phyloP scores from a whole-genome alignment of 1,140 invertebrate species.

The Paramacrobiotus metropolitanus region DNA sequence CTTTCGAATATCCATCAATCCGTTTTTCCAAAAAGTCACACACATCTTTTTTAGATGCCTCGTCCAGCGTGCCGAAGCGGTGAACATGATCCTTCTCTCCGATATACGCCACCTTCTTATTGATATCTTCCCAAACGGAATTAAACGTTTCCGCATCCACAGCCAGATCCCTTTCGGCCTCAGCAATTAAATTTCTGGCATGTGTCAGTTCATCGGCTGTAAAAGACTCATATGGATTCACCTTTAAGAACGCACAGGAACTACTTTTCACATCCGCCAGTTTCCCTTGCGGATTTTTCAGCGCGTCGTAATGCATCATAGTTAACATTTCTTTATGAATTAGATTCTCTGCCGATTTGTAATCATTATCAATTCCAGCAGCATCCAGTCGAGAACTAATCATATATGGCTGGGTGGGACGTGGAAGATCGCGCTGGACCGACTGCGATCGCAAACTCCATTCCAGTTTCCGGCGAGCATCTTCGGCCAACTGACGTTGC shows the following conservation, averaged over 20 bases:
- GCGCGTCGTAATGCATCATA: constrained; percentile 72
- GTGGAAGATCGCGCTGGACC: constrained; percentile 63
- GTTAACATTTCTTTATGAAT: constrained; percentile 91
- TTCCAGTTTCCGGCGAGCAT: constrained; percentile 30
- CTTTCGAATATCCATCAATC: constrained; percentile 65
- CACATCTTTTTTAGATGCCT: constrained; percentile 82
- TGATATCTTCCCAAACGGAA: constrained; percentile 39
- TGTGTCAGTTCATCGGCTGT: constrained; percentile 39
- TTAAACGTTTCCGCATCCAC: no score
- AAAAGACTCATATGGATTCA: constrained; percentile 55
- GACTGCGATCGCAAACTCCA: constrained; percentile 21
- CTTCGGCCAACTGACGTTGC: constrained; percentile 30
- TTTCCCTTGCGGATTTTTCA: constrained; percentile 24
- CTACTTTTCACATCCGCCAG: constrained; percentile 15
- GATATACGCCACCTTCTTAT: constrained; percentile 69
- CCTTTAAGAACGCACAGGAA: constrained; percentile 40
- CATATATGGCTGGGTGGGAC: constrained; percentile 40
- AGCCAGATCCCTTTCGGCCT: constrained; percentile 9
- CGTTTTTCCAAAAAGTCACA: constrained; percentile 75
- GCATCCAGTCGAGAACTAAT: no score
- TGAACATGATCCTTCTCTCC: no score
- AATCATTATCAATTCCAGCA: background rate
- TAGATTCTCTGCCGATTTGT: constrained; percentile 54
- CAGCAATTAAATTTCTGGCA: constrained; percentile 22
- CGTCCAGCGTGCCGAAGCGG: constrained; percentile 13